Evolutionary conservation across 2,888 invertebrate genomes (phyloP).

Genomic region (Uropetala carovei): DNA sequence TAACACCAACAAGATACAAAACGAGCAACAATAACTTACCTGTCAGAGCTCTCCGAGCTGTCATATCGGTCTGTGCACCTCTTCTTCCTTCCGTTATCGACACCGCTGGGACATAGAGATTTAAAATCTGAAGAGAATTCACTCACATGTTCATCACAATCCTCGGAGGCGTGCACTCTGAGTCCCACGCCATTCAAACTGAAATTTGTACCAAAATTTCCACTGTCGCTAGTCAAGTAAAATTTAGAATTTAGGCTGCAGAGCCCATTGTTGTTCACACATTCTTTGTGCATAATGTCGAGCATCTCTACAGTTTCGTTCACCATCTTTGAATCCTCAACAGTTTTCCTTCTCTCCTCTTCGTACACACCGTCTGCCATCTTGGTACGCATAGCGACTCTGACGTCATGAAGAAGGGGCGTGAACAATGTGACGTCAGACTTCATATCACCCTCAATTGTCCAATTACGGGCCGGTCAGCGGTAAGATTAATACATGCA

Average conservation of each 20-base stretch:
- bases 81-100: slow-evolving; percentile 82
- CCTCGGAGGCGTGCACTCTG: slow-evolving; percentile 69
- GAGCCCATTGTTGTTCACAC: slow-evolving; percentile 75
- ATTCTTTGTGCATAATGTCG: slow-evolving; percentile 75
- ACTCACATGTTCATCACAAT: slow-evolving; percentile 69
- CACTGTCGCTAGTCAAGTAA: slow-evolving; percentile 75
- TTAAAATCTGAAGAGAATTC: slow-evolving; percentile 68
- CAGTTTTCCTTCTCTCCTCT: slow-evolving; percentile 80
- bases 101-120: slow-evolving; percentile 68
- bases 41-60: slow-evolving; percentile 96
- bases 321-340: slow-evolving; percentile 75
- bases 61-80: slow-evolving; percentile 94
- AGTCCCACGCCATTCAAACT: slow-evolving; percentile 69
- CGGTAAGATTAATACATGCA: slow-evolving; percentile 66
- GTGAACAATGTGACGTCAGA: slow-evolving; percentile 68
- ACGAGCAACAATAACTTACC: slow-evolving; percentile 79
- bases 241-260: slow-evolving; percentile 73
- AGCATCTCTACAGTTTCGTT: slow-evolving; percentile 74
- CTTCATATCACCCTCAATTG: slow-evolving; percentile 69
- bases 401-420: slow-evolving; percentile 71
- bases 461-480: slow-evolving; percentile 67
- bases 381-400: slow-evolving; percentile 82
- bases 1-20: background rate
- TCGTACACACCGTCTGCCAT: slow-evolving; percentile 86
- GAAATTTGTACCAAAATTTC: slow-evolving; percentile 69